Percentiles rank a stretch among this genome's conserved stretches.
These are phyloP conservation scores for Oncorhynchus masou DNA, from an alignment of 2,113 vertebrate species.

Conservation along the genomic window DNA sequence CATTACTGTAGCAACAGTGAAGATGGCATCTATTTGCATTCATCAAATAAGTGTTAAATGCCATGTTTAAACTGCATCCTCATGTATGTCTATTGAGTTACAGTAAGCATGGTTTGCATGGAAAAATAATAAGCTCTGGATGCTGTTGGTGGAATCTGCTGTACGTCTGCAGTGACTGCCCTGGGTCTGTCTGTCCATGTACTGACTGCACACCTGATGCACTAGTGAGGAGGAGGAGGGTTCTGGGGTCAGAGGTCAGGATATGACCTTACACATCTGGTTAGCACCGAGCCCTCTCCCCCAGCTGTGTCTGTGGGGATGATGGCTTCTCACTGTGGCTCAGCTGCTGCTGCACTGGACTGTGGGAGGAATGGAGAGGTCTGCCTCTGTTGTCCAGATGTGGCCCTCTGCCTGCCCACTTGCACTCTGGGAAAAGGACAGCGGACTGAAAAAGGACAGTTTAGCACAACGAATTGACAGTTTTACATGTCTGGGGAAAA, in stretches of 20 bases:
- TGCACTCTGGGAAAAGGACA: too few relatives aligned
- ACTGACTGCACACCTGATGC: conserved; percentile 27
- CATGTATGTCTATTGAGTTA: neutral
- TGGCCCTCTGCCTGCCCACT: neutral
- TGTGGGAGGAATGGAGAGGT: neutral
- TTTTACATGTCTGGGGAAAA: neutral
- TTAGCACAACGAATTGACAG: neutral
- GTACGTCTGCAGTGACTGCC: too few relatives aligned
- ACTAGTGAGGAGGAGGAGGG: conserved; percentile 14
- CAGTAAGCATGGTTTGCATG: neutral
- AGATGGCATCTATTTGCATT: conserved; percentile 20
- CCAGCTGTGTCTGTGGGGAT: conserved; percentile 12
- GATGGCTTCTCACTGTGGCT: neutral
- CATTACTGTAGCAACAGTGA: neutral
- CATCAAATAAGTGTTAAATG: conserved; percentile 16
- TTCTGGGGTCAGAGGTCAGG: conserved; percentile 13
- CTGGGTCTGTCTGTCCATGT: conserved; percentile 19
- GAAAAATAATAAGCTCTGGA: neutral
- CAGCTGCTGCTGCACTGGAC: neutral
- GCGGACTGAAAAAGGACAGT: too few relatives aligned
- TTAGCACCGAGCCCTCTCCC: neutral
- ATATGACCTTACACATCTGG: conserved; percentile 17
- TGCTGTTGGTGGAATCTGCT: too few relatives aligned
- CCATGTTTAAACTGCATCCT: neutral
- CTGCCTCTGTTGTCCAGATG: neutral